Conservation (phyloP, 2,797 vertebrate genomes). For the Phataginus tricuspis region DNA sequence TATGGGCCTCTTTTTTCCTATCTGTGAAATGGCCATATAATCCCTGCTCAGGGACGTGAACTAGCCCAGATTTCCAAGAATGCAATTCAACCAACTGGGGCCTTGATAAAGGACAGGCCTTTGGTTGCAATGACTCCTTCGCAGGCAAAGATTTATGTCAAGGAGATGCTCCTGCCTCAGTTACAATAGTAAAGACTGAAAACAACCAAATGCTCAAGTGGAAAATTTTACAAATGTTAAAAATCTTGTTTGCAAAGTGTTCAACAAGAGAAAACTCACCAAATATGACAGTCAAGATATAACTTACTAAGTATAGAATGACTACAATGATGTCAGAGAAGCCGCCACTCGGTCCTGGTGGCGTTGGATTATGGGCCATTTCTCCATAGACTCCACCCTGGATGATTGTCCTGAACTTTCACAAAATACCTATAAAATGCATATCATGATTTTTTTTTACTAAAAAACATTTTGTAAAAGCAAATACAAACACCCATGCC, state of each 20-base stretch:
- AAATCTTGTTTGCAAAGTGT: not conserved
- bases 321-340: too few species aligned
- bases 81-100: not conserved
- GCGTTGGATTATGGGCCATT: not conserved
- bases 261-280: not conserved
- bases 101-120: not conserved
- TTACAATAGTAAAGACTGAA: not conserved
- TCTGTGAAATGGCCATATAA: not conserved
- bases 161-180: not conserved
- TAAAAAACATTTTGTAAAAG: not conserved
- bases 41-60: not conserved
- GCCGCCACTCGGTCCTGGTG: not conserved
- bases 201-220: not conserved
- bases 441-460: not conserved
- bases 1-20: not conserved
- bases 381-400: not conserved
- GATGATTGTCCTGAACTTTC: not conserved
- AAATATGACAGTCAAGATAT: not conserved
- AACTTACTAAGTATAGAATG: too few species aligned
- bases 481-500: not conserved
- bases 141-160: not conserved
- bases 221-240: not conserved
- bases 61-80: not conserved
- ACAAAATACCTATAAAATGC: not conserved
- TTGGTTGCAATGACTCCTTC: not conserved